Conservation (phyloP, 2,888 invertebrate genomes). For the Brachyopa scutellaris region DNA sequence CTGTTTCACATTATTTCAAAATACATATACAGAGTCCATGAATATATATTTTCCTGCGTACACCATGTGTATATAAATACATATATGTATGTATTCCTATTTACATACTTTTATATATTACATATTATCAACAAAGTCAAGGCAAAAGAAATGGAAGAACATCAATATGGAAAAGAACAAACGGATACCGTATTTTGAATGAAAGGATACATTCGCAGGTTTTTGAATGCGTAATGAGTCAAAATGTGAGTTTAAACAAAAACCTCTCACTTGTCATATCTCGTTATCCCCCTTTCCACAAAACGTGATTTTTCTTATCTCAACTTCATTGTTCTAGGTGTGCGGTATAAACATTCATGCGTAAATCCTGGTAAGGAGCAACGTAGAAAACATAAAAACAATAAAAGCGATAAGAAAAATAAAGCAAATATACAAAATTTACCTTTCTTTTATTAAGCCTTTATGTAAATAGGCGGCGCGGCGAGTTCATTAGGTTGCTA, state of each 20-base stretch:
- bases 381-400: slow-evolving; percentile 13
- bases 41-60: no score
- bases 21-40: no score
- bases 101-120: no score
- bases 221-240: slow-evolving; percentile 1
- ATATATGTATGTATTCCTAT: no score
- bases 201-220: no score
- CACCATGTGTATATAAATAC: no score
- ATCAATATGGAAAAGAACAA: no score
- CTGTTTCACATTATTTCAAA: no score
- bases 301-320: slow-evolving; percentile 32
- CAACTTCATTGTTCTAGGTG: background rate
- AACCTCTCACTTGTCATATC: slow-evolving; percentile 2
- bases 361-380: background rate
- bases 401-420: slow-evolving; percentile 30
- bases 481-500: slow-evolving; percentile 14
- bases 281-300: background rate
- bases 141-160: no score
- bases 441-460: slow-evolving; percentile 21
- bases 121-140: no score
- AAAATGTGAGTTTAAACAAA: background rate
- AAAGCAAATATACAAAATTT: background rate
- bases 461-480: slow-evolving; percentile 13
- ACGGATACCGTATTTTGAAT: no score
- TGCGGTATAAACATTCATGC: background rate